Conservation (phyloP, 2,797 vertebrate species). For the Malurus leucopterus region DNA sequence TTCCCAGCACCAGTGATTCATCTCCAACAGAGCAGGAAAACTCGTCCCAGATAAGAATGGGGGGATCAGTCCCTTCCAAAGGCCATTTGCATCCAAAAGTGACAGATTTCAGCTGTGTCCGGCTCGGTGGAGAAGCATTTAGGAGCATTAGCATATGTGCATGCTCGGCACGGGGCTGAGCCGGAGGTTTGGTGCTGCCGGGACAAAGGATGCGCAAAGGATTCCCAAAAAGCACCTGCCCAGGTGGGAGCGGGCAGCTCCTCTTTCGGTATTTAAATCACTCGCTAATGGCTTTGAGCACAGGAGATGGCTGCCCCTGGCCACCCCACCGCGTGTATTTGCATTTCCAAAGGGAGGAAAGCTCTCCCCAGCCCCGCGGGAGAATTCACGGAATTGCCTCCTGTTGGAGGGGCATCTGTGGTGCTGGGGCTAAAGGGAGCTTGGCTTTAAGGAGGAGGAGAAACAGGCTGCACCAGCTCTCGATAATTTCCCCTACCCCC, state of each 20-base stretch:
- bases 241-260: background rate
- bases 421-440: background rate
- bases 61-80: background rate
- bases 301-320: slow-evolving; percentile 31
- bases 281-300: background rate
- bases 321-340: background rate
- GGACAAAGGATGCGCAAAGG: background rate
- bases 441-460: background rate
- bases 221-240: background rate
- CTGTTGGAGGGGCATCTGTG: background rate
- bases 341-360: slow-evolving; percentile 7
- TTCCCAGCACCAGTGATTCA: background rate
- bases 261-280: background rate
- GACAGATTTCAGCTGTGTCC: background rate
- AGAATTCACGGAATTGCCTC: background rate
- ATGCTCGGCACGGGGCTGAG: background rate
- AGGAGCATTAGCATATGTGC: background rate
- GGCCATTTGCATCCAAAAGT: background rate
- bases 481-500: background rate
- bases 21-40: background rate
- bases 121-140: background rate
- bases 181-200: background rate
- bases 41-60: background rate
- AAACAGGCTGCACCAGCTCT: accelerated
- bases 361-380: background rate